These are phyloP conservation scores for Drosophila nebulosa DNA, from an alignment of 1,140 invertebrate species.

Conservation along the genomic window DNA sequence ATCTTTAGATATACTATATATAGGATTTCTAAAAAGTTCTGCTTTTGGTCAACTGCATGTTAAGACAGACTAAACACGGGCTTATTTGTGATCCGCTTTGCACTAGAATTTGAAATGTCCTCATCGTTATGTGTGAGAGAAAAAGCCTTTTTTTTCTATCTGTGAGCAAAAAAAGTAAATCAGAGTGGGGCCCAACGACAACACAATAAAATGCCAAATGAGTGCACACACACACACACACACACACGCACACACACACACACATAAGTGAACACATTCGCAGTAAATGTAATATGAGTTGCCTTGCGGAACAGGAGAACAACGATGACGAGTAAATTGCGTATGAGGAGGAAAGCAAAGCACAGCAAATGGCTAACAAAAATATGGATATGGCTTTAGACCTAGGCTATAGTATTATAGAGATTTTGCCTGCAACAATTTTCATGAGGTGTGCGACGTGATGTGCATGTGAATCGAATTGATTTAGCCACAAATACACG, in stretches of 20 bases:
- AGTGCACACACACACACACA: background rate
- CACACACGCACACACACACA: background rate
- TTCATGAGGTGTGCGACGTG: constrained; percentile 38
- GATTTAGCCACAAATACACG: background rate
- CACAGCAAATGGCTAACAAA: constrained; percentile 12
- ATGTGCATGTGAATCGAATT: constrained; percentile 18
- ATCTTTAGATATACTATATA: too few species aligned
- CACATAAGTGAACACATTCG: background rate
- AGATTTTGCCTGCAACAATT: constrained; percentile 26
- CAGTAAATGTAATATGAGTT: constrained; percentile 2
- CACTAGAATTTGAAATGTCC: background rate
- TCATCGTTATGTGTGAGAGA: background rate
- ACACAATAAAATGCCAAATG: background rate
- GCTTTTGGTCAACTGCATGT: too few species aligned
- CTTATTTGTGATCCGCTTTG: background rate
- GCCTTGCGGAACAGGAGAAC: background rate
- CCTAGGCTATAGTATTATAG: constrained; percentile 5
- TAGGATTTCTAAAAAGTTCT: too few species aligned
- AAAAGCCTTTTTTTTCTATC: background rate
- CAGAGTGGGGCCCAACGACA: background rate
- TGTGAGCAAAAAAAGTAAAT: too few species aligned
- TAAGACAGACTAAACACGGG: too few species aligned
- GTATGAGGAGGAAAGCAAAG: constrained; percentile 6
- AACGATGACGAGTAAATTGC: constrained; percentile 20
- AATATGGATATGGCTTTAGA: constrained; percentile 11